phyloP scores from a whole-genome alignment of 2,888 invertebrate species.

The Rapana venosa region DNA sequence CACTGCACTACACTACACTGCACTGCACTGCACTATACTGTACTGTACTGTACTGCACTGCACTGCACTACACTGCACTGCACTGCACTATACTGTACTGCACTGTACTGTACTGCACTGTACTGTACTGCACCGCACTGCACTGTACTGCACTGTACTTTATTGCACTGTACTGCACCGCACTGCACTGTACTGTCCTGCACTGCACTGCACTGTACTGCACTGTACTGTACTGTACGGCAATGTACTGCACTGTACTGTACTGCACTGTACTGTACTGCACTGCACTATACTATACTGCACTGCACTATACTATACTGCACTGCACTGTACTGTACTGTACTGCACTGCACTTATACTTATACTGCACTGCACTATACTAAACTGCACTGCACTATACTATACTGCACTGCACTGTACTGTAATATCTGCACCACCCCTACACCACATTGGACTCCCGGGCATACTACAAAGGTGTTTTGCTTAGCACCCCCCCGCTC shows the following conservation, averaged over 20 bases:
- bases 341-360: constrained; percentile 6
- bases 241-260: not conserved
- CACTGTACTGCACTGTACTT: constrained; percentile 8
- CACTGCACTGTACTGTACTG: not conserved
- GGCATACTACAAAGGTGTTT: too few species aligned
- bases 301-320: constrained; percentile 23
- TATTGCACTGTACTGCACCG: not conserved
- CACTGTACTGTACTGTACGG: not conserved
- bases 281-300: constrained; percentile 27
- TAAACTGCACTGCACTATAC: constrained; percentile 18
- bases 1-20: constrained; percentile 1
- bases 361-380: constrained; percentile 11
- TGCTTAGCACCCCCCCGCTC: too few species aligned
- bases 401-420: constrained; percentile 9
- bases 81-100: not conserved
- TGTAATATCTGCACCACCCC: not conserved
- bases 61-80: not conserved
- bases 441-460: too few species aligned
- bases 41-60: not conserved
- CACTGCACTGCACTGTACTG: not conserved
- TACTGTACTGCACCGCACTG: constrained; percentile 16
- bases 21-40: not conserved
- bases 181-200: not conserved
- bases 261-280: too few species aligned
- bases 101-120: constrained; percentile 1